A percentile compares a stretch with the other conserved stretches of the same genome.
These are phyloP conservation scores for Drosophila formosana DNA, from an alignment of 2,888 invertebrate genomes.

Conservation along the genomic window DNA sequence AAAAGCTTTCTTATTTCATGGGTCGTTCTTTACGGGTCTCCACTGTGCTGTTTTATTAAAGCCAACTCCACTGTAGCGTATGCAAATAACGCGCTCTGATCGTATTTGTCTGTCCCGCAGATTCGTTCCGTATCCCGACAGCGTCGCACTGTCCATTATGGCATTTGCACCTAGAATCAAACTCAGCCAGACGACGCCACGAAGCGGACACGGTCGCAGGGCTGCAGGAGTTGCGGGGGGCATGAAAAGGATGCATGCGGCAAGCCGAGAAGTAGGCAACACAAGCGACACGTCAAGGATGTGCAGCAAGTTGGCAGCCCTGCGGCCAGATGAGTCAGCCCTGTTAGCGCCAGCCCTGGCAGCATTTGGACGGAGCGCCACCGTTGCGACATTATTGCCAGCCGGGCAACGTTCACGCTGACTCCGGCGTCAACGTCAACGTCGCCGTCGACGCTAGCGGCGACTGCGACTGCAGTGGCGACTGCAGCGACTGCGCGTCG, in stretches of 20 bases:
- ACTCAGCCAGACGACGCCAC: slow-evolving; percentile 36
- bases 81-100: slow-evolving; percentile 41
- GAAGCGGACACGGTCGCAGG: slow-evolving; percentile 44
- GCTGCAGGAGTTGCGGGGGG: slow-evolving; percentile 21
- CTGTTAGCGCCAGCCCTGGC: slow-evolving; percentile 37
- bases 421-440: slow-evolving; percentile 1
- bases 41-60: too few species aligned
- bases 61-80: too few species aligned
- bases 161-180: slow-evolving; percentile 23
- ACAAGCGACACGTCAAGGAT: not conserved
- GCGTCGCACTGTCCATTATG: too few species aligned
- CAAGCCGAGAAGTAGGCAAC: slow-evolving; percentile 65
- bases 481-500: slow-evolving; percentile 11
- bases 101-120: slow-evolving; percentile 45
- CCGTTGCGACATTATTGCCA: slow-evolving; percentile 60
- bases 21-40: too few species aligned
- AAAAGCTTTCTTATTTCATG: too few species aligned
- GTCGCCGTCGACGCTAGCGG: slow-evolving; percentile 4
- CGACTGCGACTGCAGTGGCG: slow-evolving; percentile 5
- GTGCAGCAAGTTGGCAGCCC: not conserved
- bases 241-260: not conserved
- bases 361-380: slow-evolving; percentile 60
- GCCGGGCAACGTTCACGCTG: slow-evolving; percentile 26
- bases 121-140: slow-evolving; percentile 16
- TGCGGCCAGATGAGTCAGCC: slow-evolving; percentile 36